Evolutionary conservation across 2,797 vertebrate genomes (phyloP).

Genomic region (Clarias platycephalus): DNA sequence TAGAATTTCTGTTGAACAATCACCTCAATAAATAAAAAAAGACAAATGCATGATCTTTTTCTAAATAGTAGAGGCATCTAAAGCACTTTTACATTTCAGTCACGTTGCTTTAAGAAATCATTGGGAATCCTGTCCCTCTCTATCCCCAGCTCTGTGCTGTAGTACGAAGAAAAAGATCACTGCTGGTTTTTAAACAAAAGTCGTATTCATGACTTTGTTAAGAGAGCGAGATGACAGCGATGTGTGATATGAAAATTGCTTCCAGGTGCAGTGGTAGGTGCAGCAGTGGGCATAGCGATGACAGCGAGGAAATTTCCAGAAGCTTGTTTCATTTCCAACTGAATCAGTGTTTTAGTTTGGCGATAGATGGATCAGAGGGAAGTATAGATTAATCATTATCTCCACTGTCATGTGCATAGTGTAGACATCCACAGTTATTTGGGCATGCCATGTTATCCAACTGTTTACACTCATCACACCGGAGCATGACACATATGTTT

Average conservation of each 20-base stretch:
- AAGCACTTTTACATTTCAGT: neutral
- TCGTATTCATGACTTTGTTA: neutral
- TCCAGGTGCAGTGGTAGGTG: constrained; percentile 44
- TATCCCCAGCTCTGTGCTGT: neutral
- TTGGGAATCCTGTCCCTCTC: neutral
- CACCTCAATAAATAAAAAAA: no score
- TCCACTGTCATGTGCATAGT: neutral
- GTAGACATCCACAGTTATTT: neutral
- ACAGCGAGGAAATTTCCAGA: neutral
- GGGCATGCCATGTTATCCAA: neutral
- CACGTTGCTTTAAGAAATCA: neutral
- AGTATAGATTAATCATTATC: neutral
- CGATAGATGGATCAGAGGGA: neutral
- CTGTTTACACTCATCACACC: neutral
- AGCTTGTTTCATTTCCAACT: neutral
- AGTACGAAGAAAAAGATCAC: neutral
- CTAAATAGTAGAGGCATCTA: neutral
- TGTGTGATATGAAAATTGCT: constrained; percentile 40
- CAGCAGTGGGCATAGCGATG: constrained; percentile 24
- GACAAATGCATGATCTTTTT: no score
- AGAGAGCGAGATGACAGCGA: constrained; percentile 24
- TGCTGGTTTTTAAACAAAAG: neutral
- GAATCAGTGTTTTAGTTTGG: no score
- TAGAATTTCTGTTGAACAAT: neutral
- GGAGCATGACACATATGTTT: neutral